Evolutionary conservation across 2,888 invertebrate genomes (phyloP), one percentile per base, ranked within the genome.

Genomic region (Cerastoderma edule): DNA sequence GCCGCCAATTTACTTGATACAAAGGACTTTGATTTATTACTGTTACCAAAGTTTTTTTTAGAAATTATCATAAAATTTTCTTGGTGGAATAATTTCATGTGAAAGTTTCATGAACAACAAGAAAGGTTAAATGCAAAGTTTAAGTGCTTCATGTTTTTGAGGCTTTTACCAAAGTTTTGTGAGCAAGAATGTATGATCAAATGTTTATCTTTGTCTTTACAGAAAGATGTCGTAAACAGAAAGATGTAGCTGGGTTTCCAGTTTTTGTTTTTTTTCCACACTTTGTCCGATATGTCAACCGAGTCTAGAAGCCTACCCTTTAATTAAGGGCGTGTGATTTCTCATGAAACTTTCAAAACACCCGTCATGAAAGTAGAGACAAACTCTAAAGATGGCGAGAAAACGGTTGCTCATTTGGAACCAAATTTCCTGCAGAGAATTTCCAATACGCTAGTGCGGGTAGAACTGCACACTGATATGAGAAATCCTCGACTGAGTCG

Each of bases 391-490:
- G 60, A 60, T 60, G 35, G 2, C 27, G 24, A 2, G 39, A 39
- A 22, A 32, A 33, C 5, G 33, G 32, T 8, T 50, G 30, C 66
- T 32, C 19, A 28, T 8, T 10, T n/a, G 30, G 32, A 30, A 19
- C 22, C 66, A 33, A 66, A 50, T 50, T 66, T 66, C 50, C 30
- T 66, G 22, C 66, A 24, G 33, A 66, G 33, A 66, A 66, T 66
- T 50, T 66, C 66, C 32, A 66, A 50, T 33, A 75, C 81, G 5
- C 53, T 85, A 64, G 82, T 87, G 32, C 78, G 76, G 22, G 80
- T 86, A 5, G 81, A 85, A 64, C 72, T 86, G 44, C 75, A 80
- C 56, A 85, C 84, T 48, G 83, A 85, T 28, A 88, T 87, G 87
- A 81, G 83, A 53, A 74, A 74, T 10, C 79, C 80, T 13, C 57